Conservation (phyloP, 92 coral and sea anemone species). For the Porites evermanni region DNA sequence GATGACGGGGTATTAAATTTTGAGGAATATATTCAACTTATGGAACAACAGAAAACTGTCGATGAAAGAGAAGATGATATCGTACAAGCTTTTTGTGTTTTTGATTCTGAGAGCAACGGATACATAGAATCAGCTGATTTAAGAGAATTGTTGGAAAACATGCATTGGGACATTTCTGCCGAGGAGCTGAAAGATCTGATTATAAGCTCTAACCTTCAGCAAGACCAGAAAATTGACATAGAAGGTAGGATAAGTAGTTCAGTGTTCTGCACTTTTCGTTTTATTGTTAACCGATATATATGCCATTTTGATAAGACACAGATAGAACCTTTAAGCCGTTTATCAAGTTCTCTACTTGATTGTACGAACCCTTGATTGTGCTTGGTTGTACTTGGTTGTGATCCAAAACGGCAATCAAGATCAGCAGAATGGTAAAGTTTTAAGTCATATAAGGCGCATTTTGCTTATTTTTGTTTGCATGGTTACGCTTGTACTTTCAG, state of each 20-base stretch:
- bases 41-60: conserved; percentile 74
- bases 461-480: neutral
- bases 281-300: too few species aligned
- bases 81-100: conserved; percentile 75
- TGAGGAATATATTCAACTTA: conserved; percentile 67
- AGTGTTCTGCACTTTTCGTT: too few species aligned
- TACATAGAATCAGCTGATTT: conserved; percentile 76
- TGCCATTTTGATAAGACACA: too few species aligned
- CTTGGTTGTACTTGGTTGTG: too few species aligned
- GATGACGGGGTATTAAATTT: conserved; percentile 72
- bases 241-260: conserved; percentile 50
- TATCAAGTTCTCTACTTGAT: too few species aligned
- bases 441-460: too few species aligned
- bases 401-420: too few species aligned
- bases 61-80: conserved; percentile 70
- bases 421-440: too few species aligned
- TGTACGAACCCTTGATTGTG: too few species aligned
- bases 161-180: conserved; percentile 59
- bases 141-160: conserved; percentile 54
- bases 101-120: conserved; percentile 79
- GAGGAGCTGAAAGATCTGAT: conserved; percentile 68
- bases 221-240: conserved; percentile 63
- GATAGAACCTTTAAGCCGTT: too few species aligned
- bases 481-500: neutral
- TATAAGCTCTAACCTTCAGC: conserved; percentile 46